Conservation (phyloP, 2,888 invertebrate genomes). For the Napeogenes sylphis region DNA sequence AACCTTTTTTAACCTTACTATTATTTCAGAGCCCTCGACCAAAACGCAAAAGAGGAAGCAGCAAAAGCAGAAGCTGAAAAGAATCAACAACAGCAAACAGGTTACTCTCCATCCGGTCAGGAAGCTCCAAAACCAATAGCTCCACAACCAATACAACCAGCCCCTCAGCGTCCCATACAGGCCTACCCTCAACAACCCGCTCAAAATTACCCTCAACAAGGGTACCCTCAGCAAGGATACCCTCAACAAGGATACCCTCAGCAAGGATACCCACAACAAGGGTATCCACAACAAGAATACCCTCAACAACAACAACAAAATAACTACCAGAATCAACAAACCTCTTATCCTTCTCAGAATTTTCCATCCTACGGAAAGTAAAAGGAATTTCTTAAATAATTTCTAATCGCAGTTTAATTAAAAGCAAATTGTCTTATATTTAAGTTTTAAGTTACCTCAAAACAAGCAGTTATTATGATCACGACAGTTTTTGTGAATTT, state of each 20-base stretch:
- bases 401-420: not conserved
- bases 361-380: slow-evolving; percentile 20
- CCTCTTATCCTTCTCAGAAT: slow-evolving; percentile 32
- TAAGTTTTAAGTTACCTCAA: slow-evolving; percentile 24
- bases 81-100: slow-evolving; percentile 40
- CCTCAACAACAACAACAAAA: slow-evolving; percentile 24
- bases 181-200: slow-evolving; percentile 31
- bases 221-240: slow-evolving; percentile 26
- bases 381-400: not conserved
- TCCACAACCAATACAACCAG: slow-evolving; percentile 29
- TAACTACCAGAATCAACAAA: slow-evolving; percentile 31
- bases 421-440: slow-evolving; percentile 3
- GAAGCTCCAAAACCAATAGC: slow-evolving; percentile 31
- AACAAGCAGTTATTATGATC: slow-evolving; percentile 54
- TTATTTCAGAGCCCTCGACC: slow-evolving; percentile 50
- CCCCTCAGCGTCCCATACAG: slow-evolving; percentile 29
- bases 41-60: slow-evolving; percentile 55
- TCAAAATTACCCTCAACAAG: slow-evolving; percentile 27
- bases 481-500: slow-evolving; percentile 67
- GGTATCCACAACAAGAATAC: slow-evolving; percentile 31
- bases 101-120: slow-evolving; percentile 31
- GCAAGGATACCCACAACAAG: slow-evolving; percentile 36
- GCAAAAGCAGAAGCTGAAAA: slow-evolving; percentile 50
- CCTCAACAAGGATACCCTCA: slow-evolving; percentile 37
- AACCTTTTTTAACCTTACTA: not conserved